Evolutionary conservation across 2,797 vertebrate species (phyloP).

Genomic region (Coregonus suidteri): DNA sequence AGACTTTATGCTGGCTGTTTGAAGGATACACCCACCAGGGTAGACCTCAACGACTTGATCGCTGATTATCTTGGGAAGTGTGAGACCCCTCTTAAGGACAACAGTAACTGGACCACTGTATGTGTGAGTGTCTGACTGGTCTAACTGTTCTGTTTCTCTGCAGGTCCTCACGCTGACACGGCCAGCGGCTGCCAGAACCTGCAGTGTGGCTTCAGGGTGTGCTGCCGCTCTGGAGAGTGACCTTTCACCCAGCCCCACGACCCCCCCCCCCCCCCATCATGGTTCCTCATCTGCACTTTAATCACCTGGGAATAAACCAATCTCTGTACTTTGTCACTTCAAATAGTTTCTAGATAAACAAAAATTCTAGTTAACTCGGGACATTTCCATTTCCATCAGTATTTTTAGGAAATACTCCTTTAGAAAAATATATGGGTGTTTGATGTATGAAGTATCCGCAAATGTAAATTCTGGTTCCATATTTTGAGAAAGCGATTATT

Average conservation of each 20-base stretch:
- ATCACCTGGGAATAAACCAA: constrained; percentile 65
- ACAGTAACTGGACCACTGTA: background rate
- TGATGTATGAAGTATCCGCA: constrained; percentile 41
- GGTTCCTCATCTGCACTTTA: constrained; percentile 86
- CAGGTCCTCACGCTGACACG: constrained; percentile 96
- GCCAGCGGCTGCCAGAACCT: constrained; percentile 99
- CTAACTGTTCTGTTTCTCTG: constrained; percentile 48
- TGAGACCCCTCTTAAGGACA: background rate
- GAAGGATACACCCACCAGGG: too few species aligned
- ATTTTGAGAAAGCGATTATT: constrained; percentile 27
- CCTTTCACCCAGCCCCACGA: constrained; percentile 60
- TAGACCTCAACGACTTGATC: too few species aligned
- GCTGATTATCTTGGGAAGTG: too few species aligned
- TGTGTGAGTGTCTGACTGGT: background rate
- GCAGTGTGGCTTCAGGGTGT: constrained; percentile 98
- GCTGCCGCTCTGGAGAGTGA: constrained; percentile 98
- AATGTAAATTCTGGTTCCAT: constrained; percentile 33
- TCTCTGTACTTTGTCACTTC: constrained; percentile 64
- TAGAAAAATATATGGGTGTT: constrained; percentile 26
- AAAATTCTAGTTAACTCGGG: constrained; percentile 26
- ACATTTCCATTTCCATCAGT: constrained; percentile 45
- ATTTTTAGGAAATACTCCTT: constrained; percentile 50
- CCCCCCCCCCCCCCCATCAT: constrained; percentile 54
- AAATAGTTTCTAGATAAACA: constrained; percentile 58
- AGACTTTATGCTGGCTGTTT: too few species aligned